These are phyloP conservation scores for Azemiops feae DNA, from an alignment of 2,113 vertebrate genomes.

Conservation along the genomic window DNA sequence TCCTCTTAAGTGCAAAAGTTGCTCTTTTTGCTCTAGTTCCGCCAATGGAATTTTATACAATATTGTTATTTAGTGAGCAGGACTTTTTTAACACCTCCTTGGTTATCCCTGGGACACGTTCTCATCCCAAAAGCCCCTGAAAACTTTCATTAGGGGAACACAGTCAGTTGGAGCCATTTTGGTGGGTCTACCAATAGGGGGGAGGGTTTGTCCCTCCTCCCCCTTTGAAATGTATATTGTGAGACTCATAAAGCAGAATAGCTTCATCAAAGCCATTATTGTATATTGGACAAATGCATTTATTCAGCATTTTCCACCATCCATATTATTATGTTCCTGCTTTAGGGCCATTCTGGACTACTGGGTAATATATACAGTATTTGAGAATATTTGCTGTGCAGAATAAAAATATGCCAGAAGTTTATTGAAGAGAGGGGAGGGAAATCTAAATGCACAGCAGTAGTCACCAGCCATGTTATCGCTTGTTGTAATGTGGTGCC, in stretches of 20 bases:
- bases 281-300: constrained; percentile 53
- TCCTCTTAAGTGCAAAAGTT: not conserved
- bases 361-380: constrained; percentile 47
- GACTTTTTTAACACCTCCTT: constrained; percentile 57
- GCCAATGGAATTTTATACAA: constrained; percentile 8
- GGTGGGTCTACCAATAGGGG: constrained; percentile 63
- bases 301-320: constrained; percentile 44
- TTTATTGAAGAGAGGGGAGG: constrained; percentile 54
- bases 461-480: constrained; percentile 31
- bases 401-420: constrained; percentile 60
- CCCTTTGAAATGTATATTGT: constrained; percentile 58
- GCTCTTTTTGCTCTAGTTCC: not conserved
- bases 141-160: constrained; percentile 65
- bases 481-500: constrained; percentile 3
- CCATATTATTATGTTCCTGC: constrained; percentile 52
- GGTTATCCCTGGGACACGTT: constrained; percentile 60
- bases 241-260: constrained; percentile 53
- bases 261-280: constrained; percentile 62
- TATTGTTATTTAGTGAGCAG: constrained; percentile 57
- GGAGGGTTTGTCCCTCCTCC: not conserved
- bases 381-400: constrained; percentile 56
- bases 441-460: constrained; percentile 39
- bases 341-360: constrained; percentile 66
- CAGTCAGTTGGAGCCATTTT: constrained; percentile 63
- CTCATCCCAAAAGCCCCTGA: constrained; percentile 65